These are phyloP conservation scores for Gallinago nigripennis DNA, from an alignment of 2,797 vertebrate genomes.

Conservation along the genomic window DNA sequence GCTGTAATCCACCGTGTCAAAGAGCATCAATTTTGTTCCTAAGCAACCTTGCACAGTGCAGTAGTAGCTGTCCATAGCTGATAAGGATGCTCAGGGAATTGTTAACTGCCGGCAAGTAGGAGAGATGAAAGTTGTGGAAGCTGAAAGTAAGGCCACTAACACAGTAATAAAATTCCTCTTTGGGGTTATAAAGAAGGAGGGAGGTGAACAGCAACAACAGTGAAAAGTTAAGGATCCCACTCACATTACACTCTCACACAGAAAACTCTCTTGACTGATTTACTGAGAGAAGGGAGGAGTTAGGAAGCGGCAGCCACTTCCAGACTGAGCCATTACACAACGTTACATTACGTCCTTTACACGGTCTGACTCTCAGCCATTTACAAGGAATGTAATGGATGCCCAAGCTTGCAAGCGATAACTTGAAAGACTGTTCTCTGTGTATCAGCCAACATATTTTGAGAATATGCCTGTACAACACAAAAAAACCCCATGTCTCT, in stretches of 20 bases:
- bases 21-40: conserved; percentile 62
- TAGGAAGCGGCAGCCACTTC: background rate
- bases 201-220: background rate
- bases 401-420: background rate
- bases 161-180: background rate
- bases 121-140: conserved; percentile 39
- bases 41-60: conserved; percentile 44
- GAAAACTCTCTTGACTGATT: background rate
- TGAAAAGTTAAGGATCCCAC: background rate
- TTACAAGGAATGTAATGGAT: conserved; percentile 12
- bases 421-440: background rate
- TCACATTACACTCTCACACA: background rate
- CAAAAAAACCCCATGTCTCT: background rate
- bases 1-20: conserved; percentile 44
- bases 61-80: conserved; percentile 33
- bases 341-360: background rate
- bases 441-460: conserved; percentile 27
- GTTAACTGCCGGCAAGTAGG: conserved; percentile 12
- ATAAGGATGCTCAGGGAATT: conserved; percentile 54
- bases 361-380: background rate
- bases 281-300: background rate
- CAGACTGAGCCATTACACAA: background rate
- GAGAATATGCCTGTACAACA: background rate
- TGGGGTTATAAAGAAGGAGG: background rate
- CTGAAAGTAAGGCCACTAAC: background rate